Percentiles rank a stretch among this genome's conserved stretches.
Conservation (phyloP, 2,113 vertebrate genomes). For the Malurus elegans region DNA sequence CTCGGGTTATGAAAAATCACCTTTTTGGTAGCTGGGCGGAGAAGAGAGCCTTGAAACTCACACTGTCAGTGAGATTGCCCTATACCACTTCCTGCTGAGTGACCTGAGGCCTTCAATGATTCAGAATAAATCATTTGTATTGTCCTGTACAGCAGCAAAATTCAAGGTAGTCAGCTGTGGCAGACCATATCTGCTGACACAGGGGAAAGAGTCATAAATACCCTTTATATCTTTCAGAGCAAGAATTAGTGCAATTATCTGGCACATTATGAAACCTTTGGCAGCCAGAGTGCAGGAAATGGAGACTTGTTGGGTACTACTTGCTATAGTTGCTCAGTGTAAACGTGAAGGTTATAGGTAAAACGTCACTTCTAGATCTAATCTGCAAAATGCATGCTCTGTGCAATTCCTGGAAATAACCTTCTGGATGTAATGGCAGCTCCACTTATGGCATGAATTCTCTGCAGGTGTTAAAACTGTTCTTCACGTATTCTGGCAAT, state of each 20-base stretch:
- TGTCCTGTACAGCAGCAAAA: neutral
- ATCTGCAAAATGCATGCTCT: neutral
- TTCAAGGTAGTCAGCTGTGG: neutral
- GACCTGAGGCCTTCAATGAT: neutral
- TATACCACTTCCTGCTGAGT: neutral
- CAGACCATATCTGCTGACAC: neutral
- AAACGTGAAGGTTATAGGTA: neutral
- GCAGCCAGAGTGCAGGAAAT: neutral
- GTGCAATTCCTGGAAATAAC: neutral
- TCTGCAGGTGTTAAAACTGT: neutral
- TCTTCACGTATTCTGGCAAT: neutral
- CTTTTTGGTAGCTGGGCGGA: accelerated
- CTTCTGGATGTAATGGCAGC: neutral
- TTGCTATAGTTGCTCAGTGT: neutral
- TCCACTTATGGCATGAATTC: neutral
- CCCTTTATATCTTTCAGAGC: neutral
- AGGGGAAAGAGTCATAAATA: neutral
- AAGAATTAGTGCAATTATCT: neutral
- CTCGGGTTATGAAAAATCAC: neutral
- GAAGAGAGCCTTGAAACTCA: neutral
- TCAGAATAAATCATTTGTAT: neutral
- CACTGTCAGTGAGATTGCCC: neutral
- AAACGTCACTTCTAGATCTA: neutral
- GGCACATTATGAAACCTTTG: neutral
- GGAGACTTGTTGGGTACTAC: neutral